Percentiles rank a stretch among this genome's conserved stretches.
Evolutionary conservation across 2,888 invertebrate genomes (phyloP).

Genomic region (Pseudeuparius sepicola): DNA sequence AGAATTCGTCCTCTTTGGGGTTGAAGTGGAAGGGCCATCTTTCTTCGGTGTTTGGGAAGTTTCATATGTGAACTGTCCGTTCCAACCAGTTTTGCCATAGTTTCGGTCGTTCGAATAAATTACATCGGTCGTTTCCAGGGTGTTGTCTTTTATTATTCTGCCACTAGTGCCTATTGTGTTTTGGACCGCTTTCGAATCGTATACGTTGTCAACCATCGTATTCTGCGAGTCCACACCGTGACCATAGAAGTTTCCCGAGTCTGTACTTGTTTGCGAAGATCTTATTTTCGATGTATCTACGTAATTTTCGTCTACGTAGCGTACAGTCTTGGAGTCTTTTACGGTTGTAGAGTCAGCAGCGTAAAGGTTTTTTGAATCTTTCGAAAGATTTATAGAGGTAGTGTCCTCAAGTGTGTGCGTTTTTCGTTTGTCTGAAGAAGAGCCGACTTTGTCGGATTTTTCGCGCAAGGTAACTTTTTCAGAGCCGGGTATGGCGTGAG

Average conservation of each 20-base stretch:
- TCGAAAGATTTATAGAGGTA: conserved; percentile 4
- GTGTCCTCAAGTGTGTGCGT: conserved; percentile 12
- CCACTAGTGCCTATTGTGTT: conserved; percentile 35
- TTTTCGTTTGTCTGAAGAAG: conserved; percentile 13
- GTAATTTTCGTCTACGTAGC: conserved; percentile 22
- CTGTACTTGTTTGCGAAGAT: conserved; percentile 26
- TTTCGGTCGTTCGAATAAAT: conserved; percentile 35
- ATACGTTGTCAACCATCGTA: conserved; percentile 31
- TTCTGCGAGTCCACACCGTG: conserved; percentile 26
- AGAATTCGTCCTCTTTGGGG: conserved; percentile 15
- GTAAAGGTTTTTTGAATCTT: not conserved
- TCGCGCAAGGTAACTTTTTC: conserved; percentile 4
- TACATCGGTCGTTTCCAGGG: conserved; percentile 37
- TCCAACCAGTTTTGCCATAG: conserved; percentile 37
- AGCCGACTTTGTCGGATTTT: not conserved
- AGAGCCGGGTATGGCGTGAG: conserved; percentile 20
- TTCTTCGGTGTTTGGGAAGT: conserved; percentile 19
- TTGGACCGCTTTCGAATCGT: conserved; percentile 33
- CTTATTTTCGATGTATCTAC: conserved; percentile 28
- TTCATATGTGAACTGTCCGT: conserved; percentile 34
- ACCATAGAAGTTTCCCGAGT: conserved; percentile 27
- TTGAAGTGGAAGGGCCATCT: conserved; percentile 12
- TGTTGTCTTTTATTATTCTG: conserved; percentile 42
- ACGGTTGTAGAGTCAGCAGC: not conserved
- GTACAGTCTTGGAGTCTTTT: conserved; percentile 9